These are phyloP conservation scores for Caerostris darwini DNA, from an alignment of 1,140 invertebrate species.

Conservation along the genomic window DNA sequence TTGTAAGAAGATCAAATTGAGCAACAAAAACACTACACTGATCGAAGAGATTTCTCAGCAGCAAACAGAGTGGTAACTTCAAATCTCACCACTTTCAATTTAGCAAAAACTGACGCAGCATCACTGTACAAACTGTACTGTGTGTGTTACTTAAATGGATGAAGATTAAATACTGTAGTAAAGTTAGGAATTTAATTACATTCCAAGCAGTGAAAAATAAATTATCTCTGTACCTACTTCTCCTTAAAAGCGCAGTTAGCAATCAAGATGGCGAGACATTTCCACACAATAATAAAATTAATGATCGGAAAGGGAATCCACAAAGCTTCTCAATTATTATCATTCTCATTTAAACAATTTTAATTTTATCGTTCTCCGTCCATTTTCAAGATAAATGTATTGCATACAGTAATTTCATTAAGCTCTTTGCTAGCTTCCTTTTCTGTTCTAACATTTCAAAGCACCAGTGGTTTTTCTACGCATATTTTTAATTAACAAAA, in stretches of 20 bases:
- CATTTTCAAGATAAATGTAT: slow-evolving; percentile 50
- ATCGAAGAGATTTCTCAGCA: not conserved
- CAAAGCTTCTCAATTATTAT: slow-evolving; percentile 52
- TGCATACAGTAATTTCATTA: slow-evolving; percentile 28
- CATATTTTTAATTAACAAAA: not conserved
- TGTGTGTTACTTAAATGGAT: slow-evolving; percentile 41
- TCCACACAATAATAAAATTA: slow-evolving; percentile 59
- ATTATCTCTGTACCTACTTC: not conserved
- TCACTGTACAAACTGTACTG: not conserved
- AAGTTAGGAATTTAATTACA: slow-evolving; percentile 66
- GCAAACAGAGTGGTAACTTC: not conserved
- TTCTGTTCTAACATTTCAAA: not conserved
- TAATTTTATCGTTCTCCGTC: slow-evolving; percentile 43
- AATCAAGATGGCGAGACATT: slow-evolving; percentile 44
- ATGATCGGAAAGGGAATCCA: slow-evolving; percentile 52
- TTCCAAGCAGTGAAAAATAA: slow-evolving; percentile 59
- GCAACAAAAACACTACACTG: not conserved
- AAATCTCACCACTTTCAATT: not conserved
- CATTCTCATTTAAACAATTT: slow-evolving; percentile 51
- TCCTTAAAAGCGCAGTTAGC: slow-evolving; percentile 26
- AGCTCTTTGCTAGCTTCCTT: not conserved
- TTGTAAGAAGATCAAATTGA: not conserved
- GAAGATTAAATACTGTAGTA: slow-evolving; percentile 52
- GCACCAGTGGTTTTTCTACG: not conserved
- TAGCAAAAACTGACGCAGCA: not conserved